Conservation (phyloP, 2,797 vertebrate genomes). For the Nannoperca australis region DNA sequence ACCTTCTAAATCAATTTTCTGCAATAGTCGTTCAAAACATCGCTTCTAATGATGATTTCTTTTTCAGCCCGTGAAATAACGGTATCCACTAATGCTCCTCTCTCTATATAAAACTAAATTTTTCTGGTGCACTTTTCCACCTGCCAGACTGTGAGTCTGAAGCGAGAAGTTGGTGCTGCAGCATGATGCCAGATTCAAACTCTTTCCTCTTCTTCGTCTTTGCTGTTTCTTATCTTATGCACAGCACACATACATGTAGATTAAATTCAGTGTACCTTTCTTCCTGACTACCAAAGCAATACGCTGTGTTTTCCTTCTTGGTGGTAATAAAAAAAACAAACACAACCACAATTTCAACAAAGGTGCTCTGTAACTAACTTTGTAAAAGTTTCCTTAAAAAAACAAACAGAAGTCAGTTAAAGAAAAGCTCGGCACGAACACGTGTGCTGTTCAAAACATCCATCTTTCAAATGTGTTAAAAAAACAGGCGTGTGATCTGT, state of each 20-base stretch:
- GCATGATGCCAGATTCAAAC: constrained; percentile 43
- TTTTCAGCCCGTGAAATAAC: constrained; percentile 46
- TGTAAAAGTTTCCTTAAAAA: constrained; percentile 46
- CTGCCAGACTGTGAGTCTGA: constrained; percentile 40
- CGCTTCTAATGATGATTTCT: constrained; percentile 41
- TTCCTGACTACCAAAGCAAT: constrained; percentile 60
- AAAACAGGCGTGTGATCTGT: constrained; percentile 50
- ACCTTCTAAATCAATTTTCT: constrained; percentile 54
- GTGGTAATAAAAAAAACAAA: constrained; percentile 47
- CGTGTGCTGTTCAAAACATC: constrained; percentile 44
- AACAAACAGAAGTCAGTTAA: not conserved
- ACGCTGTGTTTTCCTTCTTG: constrained; percentile 53
- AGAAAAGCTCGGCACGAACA: constrained; percentile 43
- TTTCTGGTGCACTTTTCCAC: constrained; percentile 75
- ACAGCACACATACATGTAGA: constrained; percentile 30
- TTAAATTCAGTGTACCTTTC: constrained; percentile 50
- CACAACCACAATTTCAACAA: constrained; percentile 76
- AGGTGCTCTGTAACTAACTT: constrained; percentile 80
- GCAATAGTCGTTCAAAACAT: constrained; percentile 41
- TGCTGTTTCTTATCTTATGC: constrained; percentile 33
- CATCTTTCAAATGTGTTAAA: constrained; percentile 46
- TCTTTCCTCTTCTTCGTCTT: constrained; percentile 37
- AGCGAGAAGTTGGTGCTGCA: constrained; percentile 16
- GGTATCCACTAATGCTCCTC: constrained; percentile 63
- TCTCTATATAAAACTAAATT: constrained; percentile 48